Conservation (phyloP, 2,797 vertebrate genomes). For the Galaxias olidus region DNA sequence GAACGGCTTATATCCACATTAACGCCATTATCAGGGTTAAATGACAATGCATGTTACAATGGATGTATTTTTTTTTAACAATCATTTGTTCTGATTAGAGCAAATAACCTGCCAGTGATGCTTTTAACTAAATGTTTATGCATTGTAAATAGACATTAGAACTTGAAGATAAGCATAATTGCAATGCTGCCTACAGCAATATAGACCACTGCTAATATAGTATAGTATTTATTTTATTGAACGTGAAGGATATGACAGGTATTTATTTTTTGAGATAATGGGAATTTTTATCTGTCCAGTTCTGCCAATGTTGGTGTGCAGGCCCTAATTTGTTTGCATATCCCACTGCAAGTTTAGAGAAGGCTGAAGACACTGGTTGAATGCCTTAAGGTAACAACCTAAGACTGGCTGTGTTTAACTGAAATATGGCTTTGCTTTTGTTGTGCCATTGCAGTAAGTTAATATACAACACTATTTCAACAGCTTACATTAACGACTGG, state of each 20-base stretch:
- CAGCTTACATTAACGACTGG: no score
- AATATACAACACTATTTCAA: no score
- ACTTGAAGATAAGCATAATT: conserved; percentile 23
- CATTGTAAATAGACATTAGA: conserved; percentile 8
- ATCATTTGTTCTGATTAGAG: conserved; percentile 42
- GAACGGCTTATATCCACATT: not conserved
- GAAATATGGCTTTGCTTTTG: no score
- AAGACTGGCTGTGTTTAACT: no score
- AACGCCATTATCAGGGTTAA: conserved; percentile 30
- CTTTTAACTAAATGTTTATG: not conserved
- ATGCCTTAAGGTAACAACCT: no score
- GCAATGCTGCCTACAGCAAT: conserved; percentile 25
- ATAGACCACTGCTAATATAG: conserved; percentile 2
- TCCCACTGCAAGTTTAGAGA: no score
- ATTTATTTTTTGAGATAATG: conserved; percentile 45
- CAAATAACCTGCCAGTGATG: conserved; percentile 23
- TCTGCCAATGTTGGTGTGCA: no score
- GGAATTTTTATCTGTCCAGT: no score
- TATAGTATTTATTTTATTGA: conserved; percentile 51
- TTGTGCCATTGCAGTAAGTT: no score
- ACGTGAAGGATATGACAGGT: conserved; percentile 25
- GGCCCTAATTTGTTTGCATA: no score
- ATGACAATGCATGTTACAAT: conserved; percentile 25
- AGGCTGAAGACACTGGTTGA: no score
- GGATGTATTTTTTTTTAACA: not conserved